Percentiles rank a stretch among this genome's conserved stretches.
phyloP scores from a whole-genome alignment of 2,797 vertebrate genomes.

The Echiichthys vipera region DNA sequence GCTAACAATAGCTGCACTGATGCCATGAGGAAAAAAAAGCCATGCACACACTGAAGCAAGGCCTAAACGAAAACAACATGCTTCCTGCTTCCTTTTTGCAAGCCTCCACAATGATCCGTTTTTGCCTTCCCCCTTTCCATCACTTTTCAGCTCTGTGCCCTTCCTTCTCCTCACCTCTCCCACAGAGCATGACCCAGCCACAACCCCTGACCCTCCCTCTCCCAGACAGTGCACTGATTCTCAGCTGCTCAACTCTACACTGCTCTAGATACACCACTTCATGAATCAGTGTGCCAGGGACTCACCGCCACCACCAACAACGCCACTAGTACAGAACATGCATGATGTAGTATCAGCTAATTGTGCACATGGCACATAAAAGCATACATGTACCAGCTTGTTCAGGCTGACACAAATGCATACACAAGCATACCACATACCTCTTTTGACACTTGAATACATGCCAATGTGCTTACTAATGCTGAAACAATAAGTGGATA shows the following conservation, averaged over 20 bases:
- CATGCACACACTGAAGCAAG: conserved; percentile 18
- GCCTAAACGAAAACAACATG: conserved; percentile 57
- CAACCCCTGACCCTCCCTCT: conserved; percentile 78
- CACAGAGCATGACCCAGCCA: conserved; percentile 77
- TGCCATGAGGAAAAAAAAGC: conserved; percentile 12
- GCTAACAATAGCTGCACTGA: conserved; percentile 65
- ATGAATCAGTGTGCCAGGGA: conserved; percentile 34
- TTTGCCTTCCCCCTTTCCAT: conserved; percentile 23
- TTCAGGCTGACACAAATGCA: conserved; percentile 1
- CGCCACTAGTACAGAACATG: background rate
- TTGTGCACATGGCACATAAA: conserved; percentile 1
- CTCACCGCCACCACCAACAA: background rate
- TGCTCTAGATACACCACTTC: conserved; percentile 37
- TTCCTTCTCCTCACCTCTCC: conserved; percentile 58
- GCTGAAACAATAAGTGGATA: background rate
- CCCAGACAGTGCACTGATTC: conserved; percentile 62
- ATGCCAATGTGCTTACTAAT: background rate
- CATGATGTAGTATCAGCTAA: conserved; percentile 3
- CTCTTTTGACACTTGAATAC: background rate
- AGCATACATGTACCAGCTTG: conserved; percentile 1
- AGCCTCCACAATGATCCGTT: conserved; percentile 30
- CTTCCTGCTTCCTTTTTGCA: conserved; percentile 36
- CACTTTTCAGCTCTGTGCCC: too few species aligned
- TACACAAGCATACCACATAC: background rate
- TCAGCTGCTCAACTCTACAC: conserved; percentile 48